These are phyloP conservation scores for Bubalus kerabau DNA, from an alignment of 2,113 vertebrate species.

Conservation along the genomic window DNA sequence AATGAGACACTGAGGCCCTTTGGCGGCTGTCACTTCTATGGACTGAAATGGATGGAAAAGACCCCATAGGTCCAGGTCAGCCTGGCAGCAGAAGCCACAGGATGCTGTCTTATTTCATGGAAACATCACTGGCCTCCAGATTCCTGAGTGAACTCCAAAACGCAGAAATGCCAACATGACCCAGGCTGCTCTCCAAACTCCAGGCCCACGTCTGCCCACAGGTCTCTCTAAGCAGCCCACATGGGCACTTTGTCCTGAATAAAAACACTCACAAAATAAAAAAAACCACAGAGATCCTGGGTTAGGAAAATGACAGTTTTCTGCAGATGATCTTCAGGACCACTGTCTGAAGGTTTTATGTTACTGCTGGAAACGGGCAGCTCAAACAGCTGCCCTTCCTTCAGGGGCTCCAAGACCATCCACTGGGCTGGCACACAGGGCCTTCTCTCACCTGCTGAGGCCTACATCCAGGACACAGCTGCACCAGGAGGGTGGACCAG, in stretches of 20 bases:
- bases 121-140: conserved; percentile 27
- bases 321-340: neutral
- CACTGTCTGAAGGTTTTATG: neutral
- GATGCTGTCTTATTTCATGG: neutral
- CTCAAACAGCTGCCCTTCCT: neutral
- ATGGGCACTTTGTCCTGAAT: neutral
- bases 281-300: neutral
- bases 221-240: neutral
- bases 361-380: neutral
- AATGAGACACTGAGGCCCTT: neutral
- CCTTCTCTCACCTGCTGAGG: conserved; percentile 5
- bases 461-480: neutral
- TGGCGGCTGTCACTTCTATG: neutral
- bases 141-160: conserved; percentile 47
- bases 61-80: neutral
- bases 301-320: neutral
- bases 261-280: neutral
- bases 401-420: neutral
- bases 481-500: neutral
- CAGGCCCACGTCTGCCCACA: neutral
- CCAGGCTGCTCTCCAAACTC: conserved; percentile 58
- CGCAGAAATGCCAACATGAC: conserved; percentile 39
- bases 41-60: neutral
- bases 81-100: neutral
- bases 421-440: neutral